Evolutionary conservation across 2,797 vertebrate genomes (phyloP).

Genomic region (Pipistrellus kuhlii): DNA sequence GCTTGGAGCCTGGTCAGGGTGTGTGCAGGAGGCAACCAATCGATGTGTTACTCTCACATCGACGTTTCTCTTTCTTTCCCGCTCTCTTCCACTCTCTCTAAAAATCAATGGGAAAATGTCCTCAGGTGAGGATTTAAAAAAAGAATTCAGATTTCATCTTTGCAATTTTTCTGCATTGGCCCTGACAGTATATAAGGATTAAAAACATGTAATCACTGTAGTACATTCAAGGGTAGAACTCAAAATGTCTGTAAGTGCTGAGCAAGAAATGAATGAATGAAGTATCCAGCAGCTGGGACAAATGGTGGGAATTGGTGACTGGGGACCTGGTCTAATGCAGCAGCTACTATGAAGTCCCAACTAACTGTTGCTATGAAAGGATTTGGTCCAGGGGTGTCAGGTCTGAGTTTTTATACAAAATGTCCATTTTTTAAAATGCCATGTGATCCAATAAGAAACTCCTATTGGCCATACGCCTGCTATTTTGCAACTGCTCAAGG

Average conservation of each 20-base stretch:
- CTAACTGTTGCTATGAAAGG: neutral
- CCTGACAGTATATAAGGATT: neutral
- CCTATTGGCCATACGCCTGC: neutral
- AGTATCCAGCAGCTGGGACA: neutral
- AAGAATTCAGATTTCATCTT: constrained; percentile 32
- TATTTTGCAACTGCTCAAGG: constrained; percentile 7
- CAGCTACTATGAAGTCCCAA: neutral
- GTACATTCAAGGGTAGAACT: neutral
- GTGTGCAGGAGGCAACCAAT: no score
- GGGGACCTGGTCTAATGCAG: neutral
- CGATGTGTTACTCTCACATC: no score
- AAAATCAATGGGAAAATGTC: no score
- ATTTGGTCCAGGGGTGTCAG: neutral
- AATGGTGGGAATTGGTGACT: neutral
- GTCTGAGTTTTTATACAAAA: constrained; percentile 44
- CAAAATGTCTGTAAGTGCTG: neutral
- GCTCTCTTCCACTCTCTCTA: no score
- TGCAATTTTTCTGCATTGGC: neutral
- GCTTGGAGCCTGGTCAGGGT: no score
- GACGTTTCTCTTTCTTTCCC: no score
- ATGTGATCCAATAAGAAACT: neutral
- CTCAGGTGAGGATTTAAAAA: neutral
- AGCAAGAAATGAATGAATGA: neutral
- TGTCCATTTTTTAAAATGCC: neutral
- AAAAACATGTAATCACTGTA: neutral